phyloP scores from a whole-genome alignment of 64 coral and sea anemone species.

The Trachythela sp. region DNA sequence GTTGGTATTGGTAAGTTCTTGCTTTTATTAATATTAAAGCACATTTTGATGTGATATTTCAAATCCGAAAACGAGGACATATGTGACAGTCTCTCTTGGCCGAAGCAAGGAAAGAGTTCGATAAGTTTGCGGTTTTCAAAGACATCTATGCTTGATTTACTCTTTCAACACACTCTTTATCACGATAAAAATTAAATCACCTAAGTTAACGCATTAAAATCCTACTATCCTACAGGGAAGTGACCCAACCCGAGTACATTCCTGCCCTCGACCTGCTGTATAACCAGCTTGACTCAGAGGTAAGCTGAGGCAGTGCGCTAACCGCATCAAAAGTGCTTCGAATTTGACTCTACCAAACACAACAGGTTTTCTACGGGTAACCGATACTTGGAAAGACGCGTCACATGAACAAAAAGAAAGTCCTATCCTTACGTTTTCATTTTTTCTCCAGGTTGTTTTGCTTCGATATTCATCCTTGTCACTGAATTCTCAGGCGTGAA shows the following conservation, averaged over 20 bases:
- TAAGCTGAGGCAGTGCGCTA: too few species aligned
- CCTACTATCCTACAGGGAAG: too few species aligned
- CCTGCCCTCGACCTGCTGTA: too few species aligned
- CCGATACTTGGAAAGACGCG: not conserved
- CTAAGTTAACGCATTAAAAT: too few species aligned
- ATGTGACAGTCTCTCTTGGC: too few species aligned
- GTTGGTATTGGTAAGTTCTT: not conserved
- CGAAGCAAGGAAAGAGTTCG: too few species aligned
- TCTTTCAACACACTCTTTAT: too few species aligned
- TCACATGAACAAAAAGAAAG: not conserved
- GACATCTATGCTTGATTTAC: too few species aligned
- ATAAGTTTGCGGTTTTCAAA: too few species aligned
- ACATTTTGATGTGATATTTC: not conserved
- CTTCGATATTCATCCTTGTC: not conserved
- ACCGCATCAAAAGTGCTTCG: not conserved
- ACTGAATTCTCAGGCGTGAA: not conserved
- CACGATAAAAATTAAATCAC: too few species aligned
- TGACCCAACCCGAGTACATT: too few species aligned
- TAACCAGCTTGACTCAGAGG: too few species aligned
- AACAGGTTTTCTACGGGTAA: not conserved
- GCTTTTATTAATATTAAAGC: not conserved
- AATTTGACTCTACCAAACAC: not conserved
- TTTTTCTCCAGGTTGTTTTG: not conserved
- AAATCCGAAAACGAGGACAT: not conserved
- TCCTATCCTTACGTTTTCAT: not conserved